Conservation (phyloP, 2,113 vertebrate species). For the Nycticryphes semicollaris region DNA sequence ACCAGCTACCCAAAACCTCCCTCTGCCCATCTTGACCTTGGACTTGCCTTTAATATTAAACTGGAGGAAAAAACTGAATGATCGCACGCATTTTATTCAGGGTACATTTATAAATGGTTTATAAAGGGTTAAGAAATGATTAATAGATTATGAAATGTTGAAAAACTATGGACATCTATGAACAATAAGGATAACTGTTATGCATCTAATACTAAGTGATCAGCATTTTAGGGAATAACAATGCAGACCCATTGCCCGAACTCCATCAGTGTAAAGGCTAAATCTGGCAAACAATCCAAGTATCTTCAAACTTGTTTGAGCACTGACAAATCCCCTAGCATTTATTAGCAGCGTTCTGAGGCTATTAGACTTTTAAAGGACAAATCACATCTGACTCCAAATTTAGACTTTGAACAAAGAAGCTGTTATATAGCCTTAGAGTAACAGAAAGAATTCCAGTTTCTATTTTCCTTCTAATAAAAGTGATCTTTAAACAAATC, state of each 20-base stretch:
- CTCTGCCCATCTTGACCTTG: constrained; percentile 64
- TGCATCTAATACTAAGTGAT: not conserved
- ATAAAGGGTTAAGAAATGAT: constrained; percentile 57
- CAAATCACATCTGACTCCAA: not conserved
- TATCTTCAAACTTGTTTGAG: not conserved
- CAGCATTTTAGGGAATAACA: not conserved
- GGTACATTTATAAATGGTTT: constrained; percentile 51
- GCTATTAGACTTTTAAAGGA: not conserved
- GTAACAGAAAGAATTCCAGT: not conserved
- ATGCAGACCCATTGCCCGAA: not conserved
- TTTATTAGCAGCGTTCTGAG: not conserved
- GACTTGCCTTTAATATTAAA: constrained; percentile 30
- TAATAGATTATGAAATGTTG: not conserved
- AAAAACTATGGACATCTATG: not conserved
- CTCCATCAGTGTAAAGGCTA: not conserved
- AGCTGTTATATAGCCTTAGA: not conserved
- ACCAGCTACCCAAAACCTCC: constrained; percentile 16
- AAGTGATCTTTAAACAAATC: not conserved
- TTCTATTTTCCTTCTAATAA: not conserved
- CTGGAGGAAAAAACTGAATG: not conserved
- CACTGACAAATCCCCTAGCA: not conserved
- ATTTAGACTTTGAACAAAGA: not conserved
- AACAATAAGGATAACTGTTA: not conserved
- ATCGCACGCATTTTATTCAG: not conserved
- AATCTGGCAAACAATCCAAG: not conserved